Conservation (phyloP, 2,113 vertebrate species). For the Sterrhoptilus dennistouni region DNA sequence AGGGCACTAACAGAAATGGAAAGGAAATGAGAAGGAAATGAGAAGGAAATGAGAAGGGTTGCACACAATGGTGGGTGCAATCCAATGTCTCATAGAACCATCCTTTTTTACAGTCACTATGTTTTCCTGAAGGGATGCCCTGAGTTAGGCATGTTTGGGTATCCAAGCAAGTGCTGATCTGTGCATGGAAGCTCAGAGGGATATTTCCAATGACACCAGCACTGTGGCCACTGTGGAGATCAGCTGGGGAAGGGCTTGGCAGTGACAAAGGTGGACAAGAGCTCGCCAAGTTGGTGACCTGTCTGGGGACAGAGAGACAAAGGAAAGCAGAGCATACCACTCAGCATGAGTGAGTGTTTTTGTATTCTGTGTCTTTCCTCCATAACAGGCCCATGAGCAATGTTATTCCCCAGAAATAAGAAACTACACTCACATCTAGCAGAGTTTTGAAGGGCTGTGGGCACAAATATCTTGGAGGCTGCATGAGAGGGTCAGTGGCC, state of each 20-base stretch:
- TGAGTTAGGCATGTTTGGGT: background rate
- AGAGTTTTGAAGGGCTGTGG: background rate
- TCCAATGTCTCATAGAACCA: accelerated
- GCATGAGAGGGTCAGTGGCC: background rate
- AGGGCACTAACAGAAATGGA: no score
- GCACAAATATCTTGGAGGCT: no score
- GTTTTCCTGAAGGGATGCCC: background rate
- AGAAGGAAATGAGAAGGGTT: background rate
- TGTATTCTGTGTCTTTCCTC: background rate
- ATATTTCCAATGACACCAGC: accelerated
- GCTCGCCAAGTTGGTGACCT: accelerated
- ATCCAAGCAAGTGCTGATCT: no score
- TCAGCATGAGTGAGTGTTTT: background rate
- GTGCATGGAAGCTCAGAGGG: accelerated
- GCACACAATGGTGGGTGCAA: background rate
- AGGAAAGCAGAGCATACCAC: background rate
- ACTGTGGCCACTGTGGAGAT: accelerated
- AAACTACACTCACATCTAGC: background rate
- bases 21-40: no score
- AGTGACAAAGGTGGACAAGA: background rate
- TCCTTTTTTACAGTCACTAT: accelerated
- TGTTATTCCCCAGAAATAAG: background rate
- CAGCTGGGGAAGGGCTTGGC: background rate
- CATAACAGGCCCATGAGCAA: accelerated
- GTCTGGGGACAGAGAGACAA: background rate